phyloP scores from a whole-genome alignment of 2,888 invertebrate genomes.

The Dione juno region DNA sequence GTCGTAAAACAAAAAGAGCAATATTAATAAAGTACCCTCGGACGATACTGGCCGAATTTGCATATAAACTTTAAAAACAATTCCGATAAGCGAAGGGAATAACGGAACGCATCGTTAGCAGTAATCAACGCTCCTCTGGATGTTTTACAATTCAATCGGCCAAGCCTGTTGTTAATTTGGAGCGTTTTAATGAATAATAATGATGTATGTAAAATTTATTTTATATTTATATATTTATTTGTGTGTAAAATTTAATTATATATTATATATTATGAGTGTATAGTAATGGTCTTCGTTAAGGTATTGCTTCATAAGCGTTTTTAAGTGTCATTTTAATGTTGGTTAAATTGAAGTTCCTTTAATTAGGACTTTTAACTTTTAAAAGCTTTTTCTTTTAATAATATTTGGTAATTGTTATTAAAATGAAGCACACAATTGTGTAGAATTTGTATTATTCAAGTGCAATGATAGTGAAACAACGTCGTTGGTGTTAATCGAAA shows the following conservation, averaged over 20 bases:
- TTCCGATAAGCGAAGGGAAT: constrained; percentile 44
- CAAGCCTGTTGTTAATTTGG: constrained; percentile 65
- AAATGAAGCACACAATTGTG: no score
- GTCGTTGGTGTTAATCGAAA: no score
- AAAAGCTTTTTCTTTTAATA: no score
- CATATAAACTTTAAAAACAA: constrained; percentile 43
- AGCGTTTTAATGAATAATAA: constrained; percentile 72
- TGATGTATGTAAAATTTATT: constrained; percentile 34
- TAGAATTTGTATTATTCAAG: no score
- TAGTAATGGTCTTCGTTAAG: neutral
- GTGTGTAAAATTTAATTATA: neutral
- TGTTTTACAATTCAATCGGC: constrained; percentile 71
- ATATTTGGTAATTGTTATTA: no score
- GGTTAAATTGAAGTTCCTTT: no score
- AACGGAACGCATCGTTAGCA: constrained; percentile 46
- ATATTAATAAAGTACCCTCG: constrained; percentile 32
- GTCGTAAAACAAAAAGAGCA: constrained; percentile 26
- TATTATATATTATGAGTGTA: neutral
- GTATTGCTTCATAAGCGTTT: no score
- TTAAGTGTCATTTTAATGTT: no score
- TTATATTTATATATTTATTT: neutral
- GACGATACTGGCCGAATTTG: constrained; percentile 31
- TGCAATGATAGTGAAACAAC: no score
- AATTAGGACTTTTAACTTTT: no score
- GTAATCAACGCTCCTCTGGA: constrained; percentile 52